Evolutionary conservation across 2,113 vertebrate genomes (phyloP).

Genomic region (Eretmochelys imbricata): DNA sequence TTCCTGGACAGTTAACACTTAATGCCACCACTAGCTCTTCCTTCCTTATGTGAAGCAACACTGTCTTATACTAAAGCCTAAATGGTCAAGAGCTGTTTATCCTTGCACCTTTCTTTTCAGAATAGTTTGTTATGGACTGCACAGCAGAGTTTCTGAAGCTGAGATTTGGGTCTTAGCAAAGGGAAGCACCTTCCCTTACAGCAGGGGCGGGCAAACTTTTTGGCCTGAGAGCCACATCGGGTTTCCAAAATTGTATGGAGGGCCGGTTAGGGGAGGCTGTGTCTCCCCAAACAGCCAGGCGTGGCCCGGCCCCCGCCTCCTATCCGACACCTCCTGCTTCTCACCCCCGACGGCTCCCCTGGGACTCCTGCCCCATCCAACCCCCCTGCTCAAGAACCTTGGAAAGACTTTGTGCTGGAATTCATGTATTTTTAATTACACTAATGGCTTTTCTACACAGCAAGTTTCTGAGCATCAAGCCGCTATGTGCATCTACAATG

Average conservation of each 20-base stretch:
- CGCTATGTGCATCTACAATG: too few relatives aligned
- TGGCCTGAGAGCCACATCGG: too few relatives aligned
- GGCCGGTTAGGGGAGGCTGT: too few relatives aligned
- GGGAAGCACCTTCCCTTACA: not conserved
- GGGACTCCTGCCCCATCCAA: too few relatives aligned
- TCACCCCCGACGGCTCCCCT: too few relatives aligned
- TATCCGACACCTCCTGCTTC: too few relatives aligned
- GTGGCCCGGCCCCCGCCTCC: too few relatives aligned
- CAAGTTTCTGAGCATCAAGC: not conserved
- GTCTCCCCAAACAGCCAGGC: too few relatives aligned
- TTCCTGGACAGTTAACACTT: slow-evolving; percentile 33
- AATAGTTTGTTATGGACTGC: rapidly evolving
- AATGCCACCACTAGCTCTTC: slow-evolving; percentile 29
- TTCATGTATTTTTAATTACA: slow-evolving; percentile 61
- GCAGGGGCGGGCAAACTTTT: too few relatives aligned
- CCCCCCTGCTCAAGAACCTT: not conserved
- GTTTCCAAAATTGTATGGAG: too few relatives aligned
- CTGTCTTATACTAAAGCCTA: not conserved
- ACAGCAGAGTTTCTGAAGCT: rapidly evolving
- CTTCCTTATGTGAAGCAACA: not conserved
- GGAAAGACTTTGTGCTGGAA: slow-evolving; percentile 20
- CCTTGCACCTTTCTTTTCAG: not conserved
- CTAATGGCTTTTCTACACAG: slow-evolving; percentile 14
- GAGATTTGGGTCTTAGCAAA: rapidly evolving
- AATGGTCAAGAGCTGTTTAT: not conserved